Evolutionary conservation across 2,888 invertebrate species (phyloP), one percentile per base, ranked within the genome.

Genomic region (Mallateleia sp.): DNA sequence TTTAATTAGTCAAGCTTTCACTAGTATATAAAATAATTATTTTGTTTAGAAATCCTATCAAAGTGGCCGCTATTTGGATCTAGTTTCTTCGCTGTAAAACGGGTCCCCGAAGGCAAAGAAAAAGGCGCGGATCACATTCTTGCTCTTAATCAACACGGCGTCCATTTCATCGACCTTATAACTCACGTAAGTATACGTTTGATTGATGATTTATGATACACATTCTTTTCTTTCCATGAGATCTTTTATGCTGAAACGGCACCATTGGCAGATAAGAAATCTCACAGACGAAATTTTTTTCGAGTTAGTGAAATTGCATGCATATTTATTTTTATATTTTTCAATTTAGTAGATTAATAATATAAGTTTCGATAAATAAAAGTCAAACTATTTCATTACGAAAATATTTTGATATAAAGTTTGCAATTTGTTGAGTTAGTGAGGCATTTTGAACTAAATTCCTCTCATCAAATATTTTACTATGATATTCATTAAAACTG

Each of bases 61-160:
- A 97, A 98, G 92, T 99, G 99, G 99, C 98, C 98, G 58, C 96
- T 99, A 77, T 99, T 99, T 96, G 99, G 99, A 18, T 99, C 99
- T 88, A 99, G 99, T 91, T 99, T 99, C 97, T 99, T 99, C 96
- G 98, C 98, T 18, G 98, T 99, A 72, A 98, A 98, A 92, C 96
- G 98, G 92, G 97, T 98, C 42, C 96, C 96, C 93, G 95, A 96
- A 80, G 97, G 97, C 72, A 98, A 97, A 89, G 95, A 95, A 54
- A 95, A 95, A 88, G 96, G 95, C 9, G 95, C 94, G 11, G 99
- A 99, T 93, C 97, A 98, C 95, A 98, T 99, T 95, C 96, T 99
- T 93, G 99, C 99, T 38, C 96, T 99, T 80, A 99, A 99, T 96
- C 96, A 98, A 90, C 97, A 98, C 92, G 99, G 99, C 52, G 98